Conservation (phyloP, 64 coral and sea anemone genomes). For the Dendronephthya gigantea region DNA sequence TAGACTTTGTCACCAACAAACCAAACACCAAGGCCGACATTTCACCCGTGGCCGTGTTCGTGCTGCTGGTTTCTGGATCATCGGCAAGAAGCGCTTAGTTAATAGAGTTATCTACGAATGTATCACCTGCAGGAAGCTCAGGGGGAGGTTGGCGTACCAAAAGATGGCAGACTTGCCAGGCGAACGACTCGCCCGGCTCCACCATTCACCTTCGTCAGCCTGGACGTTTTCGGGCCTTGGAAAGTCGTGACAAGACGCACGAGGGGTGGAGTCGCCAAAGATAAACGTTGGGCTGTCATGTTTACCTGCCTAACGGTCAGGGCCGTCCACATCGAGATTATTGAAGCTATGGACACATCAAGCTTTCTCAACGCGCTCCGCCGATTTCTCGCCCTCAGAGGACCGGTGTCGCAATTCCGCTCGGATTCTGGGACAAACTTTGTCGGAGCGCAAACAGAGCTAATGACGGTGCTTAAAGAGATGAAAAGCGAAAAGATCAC, state of each 20-base stretch:
- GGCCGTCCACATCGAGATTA: slow-evolving; percentile 49
- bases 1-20: slow-evolving; percentile 27
- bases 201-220: slow-evolving; percentile 25
- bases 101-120: neutral
- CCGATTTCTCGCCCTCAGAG: neutral
- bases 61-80: slow-evolving; percentile 29
- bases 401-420: neutral
- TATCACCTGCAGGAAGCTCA: slow-evolving; percentile 20
- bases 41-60: slow-evolving; percentile 26
- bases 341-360: slow-evolving; percentile 26
- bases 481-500: neutral
- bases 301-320: slow-evolving; percentile 40
- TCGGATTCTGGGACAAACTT: slow-evolving; percentile 21
- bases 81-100: slow-evolving; percentile 19
- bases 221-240: slow-evolving; percentile 48
- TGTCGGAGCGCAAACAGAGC: slow-evolving; percentile 19
- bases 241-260: slow-evolving; percentile 16
- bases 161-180: slow-evolving; percentile 39
- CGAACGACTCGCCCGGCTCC: slow-evolving; percentile 12
- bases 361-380: slow-evolving; percentile 1
- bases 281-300: slow-evolving; percentile 42
- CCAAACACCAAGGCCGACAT: slow-evolving; percentile 34
- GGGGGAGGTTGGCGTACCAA: neutral
- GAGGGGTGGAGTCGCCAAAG: slow-evolving; percentile 21
- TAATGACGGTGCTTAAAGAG: slow-evolving; percentile 1